A percentile compares a stretch with the other conserved stretches of the same genome.
Evolutionary conservation across 2,797 vertebrate genomes (phyloP).

Genomic region (Falco cherrug): DNA sequence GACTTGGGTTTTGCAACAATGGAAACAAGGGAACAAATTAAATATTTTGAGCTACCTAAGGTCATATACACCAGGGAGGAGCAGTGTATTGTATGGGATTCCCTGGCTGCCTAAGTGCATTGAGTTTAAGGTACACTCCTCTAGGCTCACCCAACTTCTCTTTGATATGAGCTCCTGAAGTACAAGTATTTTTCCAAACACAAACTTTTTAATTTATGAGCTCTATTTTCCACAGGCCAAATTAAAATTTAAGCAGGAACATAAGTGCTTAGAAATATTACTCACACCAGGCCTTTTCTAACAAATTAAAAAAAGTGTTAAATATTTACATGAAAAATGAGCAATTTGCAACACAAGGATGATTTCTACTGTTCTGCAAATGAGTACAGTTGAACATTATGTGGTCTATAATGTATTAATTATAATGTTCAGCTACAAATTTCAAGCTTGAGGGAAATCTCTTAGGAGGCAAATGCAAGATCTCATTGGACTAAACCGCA

Average conservation of each 20-base stretch:
- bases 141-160: not conserved
- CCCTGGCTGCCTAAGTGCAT: not conserved
- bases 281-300: not conserved
- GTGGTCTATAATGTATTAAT: conserved; percentile 39
- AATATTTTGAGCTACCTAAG: not conserved
- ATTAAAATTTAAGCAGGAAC: conserved; percentile 43
- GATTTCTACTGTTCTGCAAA: not conserved
- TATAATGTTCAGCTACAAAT: not conserved
- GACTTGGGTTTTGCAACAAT: not conserved
- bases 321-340: conserved; percentile 29
- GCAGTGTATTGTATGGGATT: not conserved
- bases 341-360: not conserved
- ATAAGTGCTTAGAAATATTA: not conserved
- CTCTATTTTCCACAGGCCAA: conserved; percentile 3
- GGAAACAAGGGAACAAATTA: not conserved
- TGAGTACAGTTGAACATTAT: not conserved
- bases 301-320: not conserved
- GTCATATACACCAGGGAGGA: not conserved
- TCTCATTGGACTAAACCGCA: not conserved
- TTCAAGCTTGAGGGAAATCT: conserved; percentile 28
- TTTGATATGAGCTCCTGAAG: not conserved
- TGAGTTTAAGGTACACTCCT: not conserved
- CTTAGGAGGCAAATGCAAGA: not conserved
- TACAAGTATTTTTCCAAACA: not conserved
- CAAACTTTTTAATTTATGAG: not conserved